Base-by-base conservation (phyloP, 2,797 vertebrate species). In the Protosalanx chinensis region DNA sequence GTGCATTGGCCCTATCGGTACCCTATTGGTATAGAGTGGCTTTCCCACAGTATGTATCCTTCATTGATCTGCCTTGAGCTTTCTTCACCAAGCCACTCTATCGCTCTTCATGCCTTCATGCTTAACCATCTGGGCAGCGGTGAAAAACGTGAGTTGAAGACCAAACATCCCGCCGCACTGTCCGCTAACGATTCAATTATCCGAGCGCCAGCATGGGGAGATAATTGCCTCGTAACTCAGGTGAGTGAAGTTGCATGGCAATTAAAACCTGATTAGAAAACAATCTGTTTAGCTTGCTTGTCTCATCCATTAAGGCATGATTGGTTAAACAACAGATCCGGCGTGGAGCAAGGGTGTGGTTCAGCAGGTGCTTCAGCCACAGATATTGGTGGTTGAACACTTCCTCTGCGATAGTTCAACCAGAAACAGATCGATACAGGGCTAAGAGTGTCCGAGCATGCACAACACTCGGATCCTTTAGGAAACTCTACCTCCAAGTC, bases 211-310 rank as follows among this genome's bases (percentile, higher is more conserved):
- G 68, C 10, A 59, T 27, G 67, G 64, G 33, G 58, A 75, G 72
- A 70, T 83, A 81, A 87, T 78, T 79, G 74, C 74, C 64, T 82
- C 57, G n/a, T 77, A 83, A 84, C 75, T 82, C 68, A 76, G 76
- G 70, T 77, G 76, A 81, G 71, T 57, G 70, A 79, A 81, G 76
- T 77, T 63, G 76, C 70, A 53, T 41, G 18, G 56, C 76, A 85
- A 87, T 88, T 85, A 87, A 85, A 79, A 76, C 70, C 65, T 79
- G 49, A 80, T 84, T 80, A 73, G 63, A 76, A 87, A 84, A 79
- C 82, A 79, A 79, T 82, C 70, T 56, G 72, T 83, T 85, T 69
- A 70, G 70, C 73, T 51, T 69, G 23, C 32, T 67, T 73, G 46
- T 76, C 70, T 63, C 81, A 86, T 81, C 68, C 70, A 72, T 81